These are phyloP conservation scores for Aplidium turbinatum DNA, from an alignment of 23 tunicate genomes.

Conservation along the genomic window DNA sequence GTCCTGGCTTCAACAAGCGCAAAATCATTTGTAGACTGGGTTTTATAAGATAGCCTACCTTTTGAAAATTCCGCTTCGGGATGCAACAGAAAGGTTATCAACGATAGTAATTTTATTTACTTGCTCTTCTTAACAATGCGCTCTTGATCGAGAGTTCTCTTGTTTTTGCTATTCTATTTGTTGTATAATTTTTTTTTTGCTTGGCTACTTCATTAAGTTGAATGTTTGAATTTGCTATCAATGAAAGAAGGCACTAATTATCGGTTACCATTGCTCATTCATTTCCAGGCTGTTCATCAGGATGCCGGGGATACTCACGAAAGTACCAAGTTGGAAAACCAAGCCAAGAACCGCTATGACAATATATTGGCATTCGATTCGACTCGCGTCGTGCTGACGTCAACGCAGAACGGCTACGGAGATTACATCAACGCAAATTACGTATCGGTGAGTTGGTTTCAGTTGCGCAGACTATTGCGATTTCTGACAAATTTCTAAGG, in stretches of 20 bases:
- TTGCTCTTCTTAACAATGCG: too few species aligned
- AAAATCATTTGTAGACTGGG: too few species aligned
- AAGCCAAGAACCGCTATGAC: slow-evolving; percentile 70
- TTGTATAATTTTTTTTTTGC: not conserved
- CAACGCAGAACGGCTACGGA: slow-evolving; percentile 13
- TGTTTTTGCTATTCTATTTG: not conserved
- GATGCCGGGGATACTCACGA: slow-evolving; percentile 10
- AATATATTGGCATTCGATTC: slow-evolving; percentile 65
- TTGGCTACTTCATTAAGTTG: not conserved
- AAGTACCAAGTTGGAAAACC: slow-evolving; percentile 33
- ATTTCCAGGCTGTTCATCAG: slow-evolving; percentile 13
- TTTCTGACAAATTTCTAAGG: too few species aligned
- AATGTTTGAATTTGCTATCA: not conserved
- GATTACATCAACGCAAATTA: slow-evolving; percentile 86
- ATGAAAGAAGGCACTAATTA: not conserved
- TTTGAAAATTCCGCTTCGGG: too few species aligned
- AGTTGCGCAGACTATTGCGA: too few species aligned
- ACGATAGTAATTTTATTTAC: too few species aligned
- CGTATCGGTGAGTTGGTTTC: slow-evolving; percentile 57
- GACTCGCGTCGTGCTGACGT: slow-evolving; percentile 46
- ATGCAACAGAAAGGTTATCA: too few species aligned
- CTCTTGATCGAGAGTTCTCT: too few species aligned
- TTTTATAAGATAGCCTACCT: too few species aligned
- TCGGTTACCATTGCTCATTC: too few species aligned
- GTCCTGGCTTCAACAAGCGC: too few species aligned